Percentiles rank a stretch among this genome's conserved stretches.
Evolutionary conservation across 1,140 invertebrate species (phyloP).

Genomic region (Adelges cooleyi): DNA sequence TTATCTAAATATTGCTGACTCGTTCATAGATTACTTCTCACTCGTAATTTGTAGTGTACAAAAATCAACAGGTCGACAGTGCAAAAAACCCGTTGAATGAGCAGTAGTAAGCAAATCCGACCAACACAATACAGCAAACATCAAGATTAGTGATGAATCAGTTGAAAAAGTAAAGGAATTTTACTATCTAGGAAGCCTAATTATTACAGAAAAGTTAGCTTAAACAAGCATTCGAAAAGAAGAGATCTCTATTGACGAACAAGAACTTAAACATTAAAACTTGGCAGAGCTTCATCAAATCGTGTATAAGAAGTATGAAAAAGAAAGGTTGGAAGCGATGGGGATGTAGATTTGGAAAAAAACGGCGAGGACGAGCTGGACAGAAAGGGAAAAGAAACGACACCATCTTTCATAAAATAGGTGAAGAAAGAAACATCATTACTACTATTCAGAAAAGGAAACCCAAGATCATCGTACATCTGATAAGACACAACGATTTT

Average conservation of each 20-base stretch:
- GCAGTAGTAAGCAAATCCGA: background rate
- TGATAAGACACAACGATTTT: background rate
- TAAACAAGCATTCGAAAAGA: background rate
- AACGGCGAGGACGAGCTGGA: background rate
- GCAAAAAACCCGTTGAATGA: too few species aligned
- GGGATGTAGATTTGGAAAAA: background rate
- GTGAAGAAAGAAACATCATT: too few species aligned
- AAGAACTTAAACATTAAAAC: background rate
- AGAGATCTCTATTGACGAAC: background rate
- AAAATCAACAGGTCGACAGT: too few species aligned
- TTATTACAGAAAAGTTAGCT: background rate
- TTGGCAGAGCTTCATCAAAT: background rate
- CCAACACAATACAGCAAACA: background rate
- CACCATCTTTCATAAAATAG: too few species aligned
- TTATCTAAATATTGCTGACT: too few species aligned
- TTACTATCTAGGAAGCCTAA: background rate
- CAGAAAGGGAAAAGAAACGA: background rate
- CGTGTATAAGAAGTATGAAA: background rate
- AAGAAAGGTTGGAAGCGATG: background rate
- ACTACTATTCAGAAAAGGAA: background rate
- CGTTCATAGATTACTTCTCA: too few species aligned
- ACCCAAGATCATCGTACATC: background rate
- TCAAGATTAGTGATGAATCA: background rate
- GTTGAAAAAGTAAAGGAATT: background rate
- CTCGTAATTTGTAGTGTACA: too few species aligned